Base-by-base conservation (phyloP, 2,113 vertebrate genomes). In the Peromyscus leucopus region DNA sequence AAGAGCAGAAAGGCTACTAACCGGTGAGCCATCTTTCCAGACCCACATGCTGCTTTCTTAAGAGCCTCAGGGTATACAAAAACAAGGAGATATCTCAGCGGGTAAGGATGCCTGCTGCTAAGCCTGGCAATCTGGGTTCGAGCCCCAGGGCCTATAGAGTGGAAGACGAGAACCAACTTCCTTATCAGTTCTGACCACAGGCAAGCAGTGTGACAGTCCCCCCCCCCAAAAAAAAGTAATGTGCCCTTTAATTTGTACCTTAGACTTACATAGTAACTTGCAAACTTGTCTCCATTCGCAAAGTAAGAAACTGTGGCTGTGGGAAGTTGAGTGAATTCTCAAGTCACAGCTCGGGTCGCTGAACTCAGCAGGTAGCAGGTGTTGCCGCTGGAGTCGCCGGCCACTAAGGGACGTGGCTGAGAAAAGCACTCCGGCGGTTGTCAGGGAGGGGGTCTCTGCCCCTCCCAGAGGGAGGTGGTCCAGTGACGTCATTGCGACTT, bases 401-500 rank as follows among this genome's bases (percentile, higher is more conserved):
- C 82, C 78, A 76, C 83, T 55, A 39, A 65, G 31, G 15, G 57
- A 21, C 48, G 1, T 39, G 31, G 26, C 8, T 46, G 31, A 48
- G 71, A 91, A 46, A 72, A 33, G 36, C 74, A 36, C 21, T 4
- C 48, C 7, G 19, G 17, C 67, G 0, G 84, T 17, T 0, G 10
- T n/a, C 39, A 0, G 71, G 39, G 82, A 76, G 4, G 82, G 97
- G 98, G 97, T 97, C 96, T 89, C 96, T 95, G 97, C 96, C 96
- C 97, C 98, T 97, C 97, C 97, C 96, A 87, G 26, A 95, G 95
- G 95, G 96, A 96, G 97, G 97, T 80, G 97, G 93, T 69, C 89
- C 75, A 33, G 92, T 98, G 97, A 98, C 97, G 97, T 98, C 97
- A 98, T 46, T 1, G 46, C 80, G n/a, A 22, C 95, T 94, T 98